phyloP scores from a whole-genome alignment of 1,140 invertebrate species.

The Theocolax elegans region DNA sequence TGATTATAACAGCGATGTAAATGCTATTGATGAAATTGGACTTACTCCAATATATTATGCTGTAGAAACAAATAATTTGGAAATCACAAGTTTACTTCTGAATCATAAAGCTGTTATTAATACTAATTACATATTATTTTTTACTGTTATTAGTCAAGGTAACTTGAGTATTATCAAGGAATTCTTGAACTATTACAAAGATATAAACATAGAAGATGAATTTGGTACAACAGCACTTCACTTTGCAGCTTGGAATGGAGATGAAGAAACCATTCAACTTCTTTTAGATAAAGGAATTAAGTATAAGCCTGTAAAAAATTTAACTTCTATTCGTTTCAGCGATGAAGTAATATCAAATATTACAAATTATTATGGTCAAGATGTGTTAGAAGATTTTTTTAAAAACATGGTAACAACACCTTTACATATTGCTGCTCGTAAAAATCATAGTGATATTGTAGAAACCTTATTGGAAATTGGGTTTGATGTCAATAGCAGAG shows the following conservation, averaged over 20 bases:
- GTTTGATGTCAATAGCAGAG: neutral
- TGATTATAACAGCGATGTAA: neutral
- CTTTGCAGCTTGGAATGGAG: slow-evolving; percentile 8
- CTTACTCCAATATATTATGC: slow-evolving; percentile 6
- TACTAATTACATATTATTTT: neutral
- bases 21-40: neutral
- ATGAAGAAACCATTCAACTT: slow-evolving; percentile 13
- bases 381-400: neutral
- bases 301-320: neutral
- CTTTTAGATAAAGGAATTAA: neutral
- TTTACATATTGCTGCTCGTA: slow-evolving; percentile 10
- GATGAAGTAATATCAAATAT: neutral
- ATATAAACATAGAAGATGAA: slow-evolving; percentile 5
- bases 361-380: neutral
- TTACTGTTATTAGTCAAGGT: neutral
- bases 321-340: neutral
- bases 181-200: slow-evolving; percentile 1
- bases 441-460: slow-evolving; percentile 16
- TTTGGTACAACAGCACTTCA: slow-evolving; percentile 25
- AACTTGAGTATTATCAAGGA: neutral
- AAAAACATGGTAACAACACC: slow-evolving; percentile 9
- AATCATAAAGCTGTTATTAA: neutral
- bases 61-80: neutral
- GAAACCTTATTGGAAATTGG: slow-evolving; percentile 2
- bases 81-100: neutral